Conservation (phyloP, 2,113 vertebrate species). For the Cyanocitta stelleri region DNA sequence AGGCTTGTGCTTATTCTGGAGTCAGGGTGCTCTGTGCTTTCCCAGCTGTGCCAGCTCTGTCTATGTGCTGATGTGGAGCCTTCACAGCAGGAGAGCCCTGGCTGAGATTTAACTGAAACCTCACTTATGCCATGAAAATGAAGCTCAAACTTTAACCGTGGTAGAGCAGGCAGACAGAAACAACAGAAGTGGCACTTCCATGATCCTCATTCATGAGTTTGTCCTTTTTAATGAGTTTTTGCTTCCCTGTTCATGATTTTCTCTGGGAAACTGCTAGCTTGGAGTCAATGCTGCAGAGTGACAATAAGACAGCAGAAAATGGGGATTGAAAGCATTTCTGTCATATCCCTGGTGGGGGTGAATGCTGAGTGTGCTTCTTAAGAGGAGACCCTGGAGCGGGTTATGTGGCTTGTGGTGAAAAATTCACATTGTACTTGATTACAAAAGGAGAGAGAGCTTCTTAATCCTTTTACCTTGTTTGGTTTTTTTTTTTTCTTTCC, state of each 20-base stretch:
- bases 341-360: neutral
- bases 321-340: neutral
- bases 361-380: neutral
- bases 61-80: rapidly evolving
- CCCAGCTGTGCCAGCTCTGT: neutral
- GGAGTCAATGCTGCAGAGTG: neutral
- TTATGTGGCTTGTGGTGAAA: neutral
- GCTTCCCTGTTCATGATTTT: neutral
- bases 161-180: neutral
- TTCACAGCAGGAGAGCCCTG: neutral
- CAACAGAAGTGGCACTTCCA: neutral
- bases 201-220: neutral
- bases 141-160: neutral
- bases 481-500: neutral
- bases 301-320: neutral
- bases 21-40: neutral
- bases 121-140: neutral
- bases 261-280: neutral
- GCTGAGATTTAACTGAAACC: neutral
- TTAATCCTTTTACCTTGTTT: neutral
- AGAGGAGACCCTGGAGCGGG: neutral
- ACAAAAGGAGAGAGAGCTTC: neutral
- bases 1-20: neutral
- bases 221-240: neutral
- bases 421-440: neutral